These are phyloP conservation scores for Physeter macrocephalus DNA, from an alignment of 2,113 vertebrate species.

Conservation along the genomic window DNA sequence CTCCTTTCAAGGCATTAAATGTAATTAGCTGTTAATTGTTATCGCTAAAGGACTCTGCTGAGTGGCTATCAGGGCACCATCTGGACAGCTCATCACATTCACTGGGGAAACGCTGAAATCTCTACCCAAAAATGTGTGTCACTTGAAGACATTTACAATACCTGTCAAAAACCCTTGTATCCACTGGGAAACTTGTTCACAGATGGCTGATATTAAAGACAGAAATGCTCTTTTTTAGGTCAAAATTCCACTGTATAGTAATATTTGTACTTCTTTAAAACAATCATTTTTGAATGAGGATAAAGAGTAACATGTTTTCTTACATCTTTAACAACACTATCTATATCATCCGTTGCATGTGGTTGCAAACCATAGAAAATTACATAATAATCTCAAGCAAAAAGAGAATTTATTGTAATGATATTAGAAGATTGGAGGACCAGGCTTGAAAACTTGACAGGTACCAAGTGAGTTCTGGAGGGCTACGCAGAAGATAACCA, in stretches of 20 bases:
- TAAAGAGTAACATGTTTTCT: not conserved
- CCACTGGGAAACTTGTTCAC: not conserved
- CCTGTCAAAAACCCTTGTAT: constrained; percentile 44
- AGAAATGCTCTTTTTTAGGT: constrained; percentile 18
- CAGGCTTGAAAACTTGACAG: not conserved
- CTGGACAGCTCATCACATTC: constrained; percentile 47
- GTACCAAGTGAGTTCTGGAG: not conserved
- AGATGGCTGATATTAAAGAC: constrained; percentile 42
- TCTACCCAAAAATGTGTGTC: not conserved
- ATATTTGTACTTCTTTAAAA: not conserved
- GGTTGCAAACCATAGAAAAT: not conserved
- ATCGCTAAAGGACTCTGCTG: constrained; percentile 47
- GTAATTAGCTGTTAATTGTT: constrained; percentile 64
- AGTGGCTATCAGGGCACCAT: constrained; percentile 55
- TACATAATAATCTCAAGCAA: not conserved
- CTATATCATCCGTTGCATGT: not conserved
- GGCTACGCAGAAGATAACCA: not conserved
- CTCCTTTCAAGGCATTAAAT: constrained; percentile 61
- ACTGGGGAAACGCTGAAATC: constrained; percentile 38
- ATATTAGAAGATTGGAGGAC: not conserved
- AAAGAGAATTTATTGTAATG: not conserved
- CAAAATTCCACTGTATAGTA: not conserved
- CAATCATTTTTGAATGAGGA: not conserved
- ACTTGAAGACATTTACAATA: constrained; percentile 32
- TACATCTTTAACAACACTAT: not conserved